phyloP scores from a whole-genome alignment of 2,888 invertebrate genomes.

The Agrotis segetum region DNA sequence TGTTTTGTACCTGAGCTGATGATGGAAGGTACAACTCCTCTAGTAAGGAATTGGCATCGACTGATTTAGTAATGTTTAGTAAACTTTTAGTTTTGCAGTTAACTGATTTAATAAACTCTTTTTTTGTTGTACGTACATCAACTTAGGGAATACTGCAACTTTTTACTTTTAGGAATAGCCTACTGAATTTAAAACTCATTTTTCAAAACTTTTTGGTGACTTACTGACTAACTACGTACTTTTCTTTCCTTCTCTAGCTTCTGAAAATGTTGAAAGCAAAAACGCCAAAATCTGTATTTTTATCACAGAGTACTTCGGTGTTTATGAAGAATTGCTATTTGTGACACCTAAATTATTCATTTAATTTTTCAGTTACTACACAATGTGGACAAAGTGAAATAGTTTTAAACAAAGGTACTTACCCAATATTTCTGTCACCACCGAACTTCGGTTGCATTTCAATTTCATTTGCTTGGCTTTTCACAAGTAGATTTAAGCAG shows the following conservation, averaged over 20 bases:
- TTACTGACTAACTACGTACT: constrained; percentile 13
- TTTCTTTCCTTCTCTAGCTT: constrained; percentile 25
- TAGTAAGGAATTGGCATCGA: too few relatives aligned
- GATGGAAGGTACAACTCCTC: too few relatives aligned
- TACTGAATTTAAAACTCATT: constrained; percentile 29
- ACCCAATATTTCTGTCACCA: background rate
- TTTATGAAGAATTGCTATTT: background rate
- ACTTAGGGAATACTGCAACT: too few relatives aligned
- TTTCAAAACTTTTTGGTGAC: constrained; percentile 22
- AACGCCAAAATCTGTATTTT: constrained; percentile 6
- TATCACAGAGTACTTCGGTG: background rate
- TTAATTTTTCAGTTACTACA: background rate
- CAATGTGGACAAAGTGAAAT: background rate
- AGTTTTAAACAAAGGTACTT: background rate
- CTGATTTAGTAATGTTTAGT: too few relatives aligned
- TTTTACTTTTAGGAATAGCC: too few relatives aligned
- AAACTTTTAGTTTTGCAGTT: too few relatives aligned
- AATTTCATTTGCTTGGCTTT: background rate
- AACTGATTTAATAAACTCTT: too few relatives aligned
- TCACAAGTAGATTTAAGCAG: background rate
- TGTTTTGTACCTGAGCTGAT: too few relatives aligned
- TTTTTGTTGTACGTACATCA: too few relatives aligned
- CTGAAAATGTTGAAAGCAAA: constrained; percentile 20
- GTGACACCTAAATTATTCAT: constrained; percentile 18
- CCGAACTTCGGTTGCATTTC: constrained; percentile 7